Evolutionary conservation across 2,888 invertebrate genomes (phyloP), one percentile per base, ranked within the genome.

Genomic region (Drosophila antonietae): DNA sequence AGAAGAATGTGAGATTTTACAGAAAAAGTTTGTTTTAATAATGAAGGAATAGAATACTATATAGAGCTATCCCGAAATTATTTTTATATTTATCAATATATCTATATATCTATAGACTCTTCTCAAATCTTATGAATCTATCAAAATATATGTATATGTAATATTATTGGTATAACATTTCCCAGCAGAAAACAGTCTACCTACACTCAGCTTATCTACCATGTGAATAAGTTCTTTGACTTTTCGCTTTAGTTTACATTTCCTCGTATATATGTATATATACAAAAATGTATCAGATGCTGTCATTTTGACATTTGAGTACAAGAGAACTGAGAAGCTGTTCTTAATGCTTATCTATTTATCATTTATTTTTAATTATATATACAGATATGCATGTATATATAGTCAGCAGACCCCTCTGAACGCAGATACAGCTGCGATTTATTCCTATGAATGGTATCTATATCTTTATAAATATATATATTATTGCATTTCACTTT

Each of bases 401-500:
- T 49, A 31, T 8, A 52, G 44, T 33, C 15, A 3, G 23, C 12
- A 31, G 69, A 58, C 33, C 33, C 33, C 23, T 51, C 33, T 20
- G 37, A 12, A 44, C 57, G 44, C 47, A 47, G 20, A 57, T 64
- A 44, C 68, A 64, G 75, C 63, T 74, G 78, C 47, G 55, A 70
- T 56, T 76, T 68, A 61, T 51, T 52, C 43, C 37, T 51, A 33
- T 51, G 51, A 51, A 51, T 33, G 51, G 51, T 35, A 35, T 51
- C 33, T 51, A 8, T 51, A 35, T 51, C 31, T 52, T 18, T 33
- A 35, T 68, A 28, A 28, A 79, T 31, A 33, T 31, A 31, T 33
- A 31, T 75, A 69, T 76, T 68, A 75, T 69, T 69, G 66, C 59
- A 79, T 53, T 75, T 61, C 51, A 49, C 39, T 66, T 63, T 77